Evolutionary conservation across 2,888 invertebrate genomes (phyloP).

Genomic region (Dastarcus helophoroides): DNA sequence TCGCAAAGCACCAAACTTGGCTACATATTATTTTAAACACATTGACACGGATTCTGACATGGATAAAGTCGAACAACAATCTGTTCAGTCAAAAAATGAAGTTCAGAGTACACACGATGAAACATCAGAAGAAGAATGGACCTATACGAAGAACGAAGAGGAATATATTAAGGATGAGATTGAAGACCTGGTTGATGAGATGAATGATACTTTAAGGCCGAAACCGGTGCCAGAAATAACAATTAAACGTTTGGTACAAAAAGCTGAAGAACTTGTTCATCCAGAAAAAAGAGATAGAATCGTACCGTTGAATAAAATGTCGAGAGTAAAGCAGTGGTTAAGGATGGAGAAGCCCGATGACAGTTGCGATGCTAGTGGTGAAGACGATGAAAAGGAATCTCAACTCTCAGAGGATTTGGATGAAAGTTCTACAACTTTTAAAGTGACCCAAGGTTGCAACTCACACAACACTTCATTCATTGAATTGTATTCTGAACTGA

Average conservation of each 20-base stretch:
- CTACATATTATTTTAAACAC: constrained; percentile 77
- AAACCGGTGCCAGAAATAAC: constrained; percentile 27
- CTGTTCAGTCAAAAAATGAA: constrained; percentile 15
- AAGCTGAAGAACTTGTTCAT: constrained; percentile 70
- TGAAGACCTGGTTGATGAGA: constrained; percentile 26
- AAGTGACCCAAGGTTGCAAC: constrained; percentile 33
- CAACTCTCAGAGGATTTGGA: constrained; percentile 68
- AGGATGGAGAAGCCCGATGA: constrained; percentile 54
- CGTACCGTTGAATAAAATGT: constrained; percentile 43
- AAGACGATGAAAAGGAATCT: constrained; percentile 70
- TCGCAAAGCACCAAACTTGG: constrained; percentile 69
- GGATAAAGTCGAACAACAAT: constrained; percentile 40
- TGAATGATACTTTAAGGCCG: constrained; percentile 17
- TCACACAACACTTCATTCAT: constrained; percentile 31
- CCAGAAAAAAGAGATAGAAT: constrained; percentile 27
- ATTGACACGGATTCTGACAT: constrained; percentile 77
- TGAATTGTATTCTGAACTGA: constrained; percentile 28
- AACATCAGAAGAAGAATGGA: constrained; percentile 61
- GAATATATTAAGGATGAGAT: constrained; percentile 13
- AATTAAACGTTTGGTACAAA: constrained; percentile 55
- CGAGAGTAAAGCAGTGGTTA: constrained; percentile 60
- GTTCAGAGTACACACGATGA: constrained; percentile 39
- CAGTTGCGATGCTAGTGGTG: constrained; percentile 82
- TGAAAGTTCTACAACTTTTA: constrained; percentile 58
- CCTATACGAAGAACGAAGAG: constrained; percentile 41